A percentile compares a stretch with the other conserved stretches of the same genome.
Evolutionary conservation across 2,888 invertebrate genomes (phyloP).

Genomic region (Selenia dentaria): DNA sequence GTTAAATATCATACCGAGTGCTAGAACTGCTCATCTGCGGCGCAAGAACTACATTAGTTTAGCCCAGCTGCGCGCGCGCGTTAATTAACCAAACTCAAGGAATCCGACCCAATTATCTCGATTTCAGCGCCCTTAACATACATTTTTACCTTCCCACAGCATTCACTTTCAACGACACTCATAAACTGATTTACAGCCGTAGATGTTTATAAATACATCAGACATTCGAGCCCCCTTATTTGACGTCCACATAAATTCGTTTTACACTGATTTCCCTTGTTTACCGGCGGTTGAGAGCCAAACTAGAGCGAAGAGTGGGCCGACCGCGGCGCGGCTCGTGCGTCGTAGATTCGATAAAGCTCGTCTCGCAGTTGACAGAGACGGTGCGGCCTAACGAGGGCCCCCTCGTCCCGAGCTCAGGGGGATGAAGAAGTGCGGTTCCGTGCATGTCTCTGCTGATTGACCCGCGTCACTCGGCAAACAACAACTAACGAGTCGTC

Average conservation of each 20-base stretch:
- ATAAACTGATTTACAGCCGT: slow-evolving; percentile 27
- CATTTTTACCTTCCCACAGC: slow-evolving; percentile 23
- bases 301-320: slow-evolving; percentile 78
- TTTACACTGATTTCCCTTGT: slow-evolving; percentile 80
- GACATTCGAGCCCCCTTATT: slow-evolving; percentile 51
- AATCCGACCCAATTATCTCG: slow-evolving; percentile 66
- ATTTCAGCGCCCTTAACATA: slow-evolving; percentile 23
- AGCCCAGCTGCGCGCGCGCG: slow-evolving; percentile 65
- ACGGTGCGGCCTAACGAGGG: slow-evolving; percentile 79
- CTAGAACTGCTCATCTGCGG: no score
- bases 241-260: slow-evolving; percentile 71
- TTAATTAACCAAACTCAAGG: slow-evolving; percentile 74
- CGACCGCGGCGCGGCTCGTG: slow-evolving; percentile 79
- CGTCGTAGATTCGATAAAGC: slow-evolving; percentile 85
- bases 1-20: no score
- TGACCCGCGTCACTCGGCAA: slow-evolving; percentile 85
- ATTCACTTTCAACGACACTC: slow-evolving; percentile 27
- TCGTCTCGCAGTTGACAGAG: slow-evolving; percentile 82
- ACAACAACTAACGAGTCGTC: slow-evolving; percentile 84
- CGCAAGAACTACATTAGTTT: no score
- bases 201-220: slow-evolving; percentile 35
- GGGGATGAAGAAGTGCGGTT: slow-evolving; percentile 82
- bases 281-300: slow-evolving; percentile 77
- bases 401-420: slow-evolving; percentile 45
- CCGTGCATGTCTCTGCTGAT: slow-evolving; percentile 85